phyloP scores from a whole-genome alignment of 2,797 vertebrate genomes.

The Parauchenoglanis punctatus region DNA sequence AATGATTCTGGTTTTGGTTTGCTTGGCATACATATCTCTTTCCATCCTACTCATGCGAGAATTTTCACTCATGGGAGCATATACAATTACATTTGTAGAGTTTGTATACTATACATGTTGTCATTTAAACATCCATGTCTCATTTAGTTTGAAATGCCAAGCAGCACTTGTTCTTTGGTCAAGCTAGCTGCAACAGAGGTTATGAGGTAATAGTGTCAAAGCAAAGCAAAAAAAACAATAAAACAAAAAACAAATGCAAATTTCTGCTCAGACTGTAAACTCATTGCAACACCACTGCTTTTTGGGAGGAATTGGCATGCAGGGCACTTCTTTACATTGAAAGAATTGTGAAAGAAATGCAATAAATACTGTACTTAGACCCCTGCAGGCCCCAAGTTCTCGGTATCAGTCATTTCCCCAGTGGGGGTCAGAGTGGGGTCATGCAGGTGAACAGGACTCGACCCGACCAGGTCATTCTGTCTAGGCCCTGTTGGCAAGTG shows the following conservation, averaged over 20 bases:
- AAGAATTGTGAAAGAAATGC: neutral
- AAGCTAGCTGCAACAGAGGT: constrained; percentile 9
- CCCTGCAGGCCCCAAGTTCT: constrained; percentile 17
- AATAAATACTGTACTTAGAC: constrained; percentile 18
- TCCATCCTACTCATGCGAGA: no score
- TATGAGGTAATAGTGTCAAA: constrained; percentile 16
- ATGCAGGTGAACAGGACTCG: constrained; percentile 60
- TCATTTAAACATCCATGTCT: neutral
- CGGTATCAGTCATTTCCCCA: constrained; percentile 11
- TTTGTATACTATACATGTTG: neutral
- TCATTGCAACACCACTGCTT: constrained; percentile 19
- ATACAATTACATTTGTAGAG: neutral
- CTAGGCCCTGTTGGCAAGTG: constrained; percentile 57
- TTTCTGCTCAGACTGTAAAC: constrained; percentile 15
- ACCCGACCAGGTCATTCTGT: constrained; percentile 66
- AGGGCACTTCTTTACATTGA: neutral
- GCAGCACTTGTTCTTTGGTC: constrained; percentile 41
- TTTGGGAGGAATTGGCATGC: constrained; percentile 28
- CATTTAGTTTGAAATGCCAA: constrained; percentile 17
- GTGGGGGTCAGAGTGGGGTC: constrained; percentile 42
- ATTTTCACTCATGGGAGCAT: neutral
- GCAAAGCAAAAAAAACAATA: neutral
- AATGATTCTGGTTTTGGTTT: neutral
- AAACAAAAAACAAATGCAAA: neutral
- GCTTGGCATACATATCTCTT: neutral